A percentile compares a stretch with the other conserved stretches of the same genome.
phyloP scores from a whole-genome alignment of 2,113 vertebrate genomes.

The Proteles cristata region DNA sequence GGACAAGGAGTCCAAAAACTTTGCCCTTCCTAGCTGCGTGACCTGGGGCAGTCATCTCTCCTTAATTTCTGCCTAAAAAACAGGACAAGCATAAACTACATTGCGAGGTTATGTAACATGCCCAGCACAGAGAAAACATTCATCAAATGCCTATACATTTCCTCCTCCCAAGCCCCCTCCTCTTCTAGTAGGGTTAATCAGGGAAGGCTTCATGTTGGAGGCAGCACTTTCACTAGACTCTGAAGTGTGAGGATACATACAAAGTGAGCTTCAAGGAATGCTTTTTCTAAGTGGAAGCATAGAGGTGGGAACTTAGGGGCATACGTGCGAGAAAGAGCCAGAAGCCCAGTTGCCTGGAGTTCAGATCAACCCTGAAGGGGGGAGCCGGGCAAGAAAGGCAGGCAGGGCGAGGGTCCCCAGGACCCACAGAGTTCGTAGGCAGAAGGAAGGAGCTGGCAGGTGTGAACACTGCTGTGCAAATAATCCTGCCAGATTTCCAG shows the following conservation, averaged over 20 bases:
- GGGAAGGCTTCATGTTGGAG: background rate
- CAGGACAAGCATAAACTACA: background rate
- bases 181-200: background rate
- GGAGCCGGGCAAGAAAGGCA: background rate
- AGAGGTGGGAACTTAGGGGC: background rate
- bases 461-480: background rate
- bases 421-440: background rate
- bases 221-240: background rate
- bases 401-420: background rate
- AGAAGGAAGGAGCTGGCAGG: background rate
- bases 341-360: background rate
- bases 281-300: background rate
- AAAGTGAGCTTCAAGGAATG: background rate
- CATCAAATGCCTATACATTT: background rate
- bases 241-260: background rate
- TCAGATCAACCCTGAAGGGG: background rate
- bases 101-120: background rate
- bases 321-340: background rate
- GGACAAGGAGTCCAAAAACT: background rate
- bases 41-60: background rate
- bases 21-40: background rate
- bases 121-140: background rate
- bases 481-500: too few relatives aligned
- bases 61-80: background rate
- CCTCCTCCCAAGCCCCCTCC: background rate